Base-by-base conservation (phyloP, 2,888 invertebrate genomes). In the Aleiodes alternator region DNA sequence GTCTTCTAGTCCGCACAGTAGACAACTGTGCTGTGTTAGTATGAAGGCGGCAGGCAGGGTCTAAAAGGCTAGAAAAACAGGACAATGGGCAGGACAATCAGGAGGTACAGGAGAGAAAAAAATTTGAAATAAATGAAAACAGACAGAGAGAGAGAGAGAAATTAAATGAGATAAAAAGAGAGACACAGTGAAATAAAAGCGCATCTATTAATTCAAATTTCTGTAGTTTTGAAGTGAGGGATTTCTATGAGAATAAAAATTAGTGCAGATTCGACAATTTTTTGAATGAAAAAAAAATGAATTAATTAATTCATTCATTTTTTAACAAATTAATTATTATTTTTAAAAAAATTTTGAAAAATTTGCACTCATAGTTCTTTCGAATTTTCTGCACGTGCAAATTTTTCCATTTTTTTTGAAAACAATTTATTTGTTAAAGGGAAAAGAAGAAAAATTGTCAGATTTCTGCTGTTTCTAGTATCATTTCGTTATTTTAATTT, bases 1-100 rank as follows among this genome's bases (percentile, higher is more conserved):
- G 88, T 88, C 89, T 87, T 88, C 89, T 89, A 88, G 87, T 88
- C 87, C 85, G 83, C 64, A 64, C 88, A 87, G 88, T 89, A 64
- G 48, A 88, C 88, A 84, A 82, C 82, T 84, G 87, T 89, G 87
- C 88, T 87, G 86, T 87, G 64, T 88, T 89, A 88, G 87, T 87
- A 84, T 84, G 88, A 88, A 87, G 68, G 68, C 50, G 68, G 88
- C 89, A 89, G 89, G 89, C 89, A 89, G 89, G 89, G 85, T 51
- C 85, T 88, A 88, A 86, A 86, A 87, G 86, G 87, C 88, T 87
- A 87, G 87, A 83, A 79, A 81, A 79, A 78, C 84, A 83, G 84
- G 84, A 82, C 83, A 82, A 78, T 74, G 76, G 80, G 80, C 81
- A 82, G 81, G 77, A 80, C 79, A 80, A 73, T 81, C 78, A 79